Percentiles rank a stretch among this genome's conserved stretches.
phyloP scores from a whole-genome alignment of 2,888 invertebrate genomes.

The Lycocerus yunnanus region DNA sequence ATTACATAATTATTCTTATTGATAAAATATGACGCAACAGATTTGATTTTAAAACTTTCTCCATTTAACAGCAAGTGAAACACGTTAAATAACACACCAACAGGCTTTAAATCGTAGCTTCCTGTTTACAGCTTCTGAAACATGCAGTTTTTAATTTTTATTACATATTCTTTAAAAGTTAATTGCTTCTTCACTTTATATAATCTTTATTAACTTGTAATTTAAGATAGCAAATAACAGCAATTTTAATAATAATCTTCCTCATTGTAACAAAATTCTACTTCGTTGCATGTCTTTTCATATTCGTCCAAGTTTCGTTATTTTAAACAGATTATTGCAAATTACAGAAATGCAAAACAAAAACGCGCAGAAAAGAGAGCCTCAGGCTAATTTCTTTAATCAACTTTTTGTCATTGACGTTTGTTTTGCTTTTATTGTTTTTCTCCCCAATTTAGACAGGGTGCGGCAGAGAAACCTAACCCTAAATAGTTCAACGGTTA shows the following conservation, averaged over 20 bases:
- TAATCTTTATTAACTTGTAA: neutral
- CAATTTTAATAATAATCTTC: neutral
- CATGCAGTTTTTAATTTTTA: neutral
- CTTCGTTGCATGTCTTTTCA: neutral
- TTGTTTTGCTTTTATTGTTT: neutral
- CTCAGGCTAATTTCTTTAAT: neutral
- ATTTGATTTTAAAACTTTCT: neutral
- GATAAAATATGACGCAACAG: neutral
- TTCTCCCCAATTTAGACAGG: neutral
- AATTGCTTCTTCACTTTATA: neutral
- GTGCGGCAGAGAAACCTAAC: neutral
- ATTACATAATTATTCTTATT: neutral
- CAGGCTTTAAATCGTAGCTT: neutral
- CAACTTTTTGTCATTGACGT: neutral
- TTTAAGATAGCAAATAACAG: neutral
- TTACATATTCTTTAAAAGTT: neutral
- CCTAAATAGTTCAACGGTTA: neutral
- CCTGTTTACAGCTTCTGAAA: conserved; percentile 2
- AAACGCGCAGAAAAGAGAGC: neutral
- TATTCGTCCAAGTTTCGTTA: neutral
- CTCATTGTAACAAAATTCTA: neutral
- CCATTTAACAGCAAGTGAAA: neutral
- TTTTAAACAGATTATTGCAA: neutral
- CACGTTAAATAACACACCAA: neutral
- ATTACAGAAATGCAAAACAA: neutral